phyloP scores from a whole-genome alignment of 2,113 vertebrate species.

The Herpetotheres cachinnans region DNA sequence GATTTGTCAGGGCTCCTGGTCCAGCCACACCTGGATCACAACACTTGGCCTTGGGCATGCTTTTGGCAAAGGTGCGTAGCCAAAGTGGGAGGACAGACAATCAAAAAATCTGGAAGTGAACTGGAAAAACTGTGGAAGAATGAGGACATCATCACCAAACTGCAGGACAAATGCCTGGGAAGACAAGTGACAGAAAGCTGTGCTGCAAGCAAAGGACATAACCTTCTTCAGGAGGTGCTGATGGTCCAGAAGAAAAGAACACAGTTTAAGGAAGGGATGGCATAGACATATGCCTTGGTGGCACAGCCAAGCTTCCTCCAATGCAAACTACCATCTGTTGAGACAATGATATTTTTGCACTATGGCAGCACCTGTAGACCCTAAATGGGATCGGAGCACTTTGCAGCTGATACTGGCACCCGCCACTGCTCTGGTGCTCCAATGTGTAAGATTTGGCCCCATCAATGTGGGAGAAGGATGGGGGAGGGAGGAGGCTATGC shows the following conservation, averaged over 20 bases:
- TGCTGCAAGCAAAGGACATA: not conserved
- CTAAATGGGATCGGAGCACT: not conserved
- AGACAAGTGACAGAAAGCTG: not conserved
- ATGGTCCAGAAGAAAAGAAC: not conserved
- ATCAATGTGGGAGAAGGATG: not conserved
- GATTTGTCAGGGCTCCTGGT: not conserved
- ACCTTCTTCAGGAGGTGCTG: not conserved
- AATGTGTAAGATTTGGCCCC: not conserved
- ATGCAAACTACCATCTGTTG: not conserved
- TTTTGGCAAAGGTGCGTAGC: not conserved
- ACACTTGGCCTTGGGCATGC: not conserved
- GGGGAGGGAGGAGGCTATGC: not conserved
- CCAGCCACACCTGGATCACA: not conserved
- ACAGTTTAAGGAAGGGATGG: not conserved
- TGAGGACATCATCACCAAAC: not conserved
- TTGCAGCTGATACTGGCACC: not conserved
- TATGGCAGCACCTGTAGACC: not conserved
- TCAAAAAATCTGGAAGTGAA: not conserved
- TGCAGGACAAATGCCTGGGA: not conserved
- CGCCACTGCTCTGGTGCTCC: not conserved
- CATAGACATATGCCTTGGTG: not conserved
- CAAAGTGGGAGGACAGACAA: not conserved
- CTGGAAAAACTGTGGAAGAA: not conserved
- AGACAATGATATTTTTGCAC: not conserved
- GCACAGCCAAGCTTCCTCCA: not conserved